Base-by-base conservation (phyloP, 2,888 invertebrate genomes). In the Subacronicta megacephala region DNA sequence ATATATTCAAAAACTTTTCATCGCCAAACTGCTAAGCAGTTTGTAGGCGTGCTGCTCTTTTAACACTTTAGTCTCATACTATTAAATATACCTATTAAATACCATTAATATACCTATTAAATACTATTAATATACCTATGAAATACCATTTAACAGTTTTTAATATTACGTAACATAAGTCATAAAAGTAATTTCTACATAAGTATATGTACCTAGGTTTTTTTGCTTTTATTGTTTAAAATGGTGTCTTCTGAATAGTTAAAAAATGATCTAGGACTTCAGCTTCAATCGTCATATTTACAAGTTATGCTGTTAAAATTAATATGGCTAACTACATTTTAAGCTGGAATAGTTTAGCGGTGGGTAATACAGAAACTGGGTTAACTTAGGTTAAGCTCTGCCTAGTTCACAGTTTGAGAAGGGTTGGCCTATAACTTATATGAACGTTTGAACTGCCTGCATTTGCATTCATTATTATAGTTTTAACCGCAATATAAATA, bases 351-450 rank as follows among this genome's bases (percentile, higher is more conserved):
- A 76, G 80, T 80, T 78, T 69, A 69, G 70, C 59, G 62, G 56
- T 56, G 72, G 68, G 75, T 72, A 74, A 75, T 61, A 65, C 53
- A 56, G 59, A 68, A 83, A 81, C 77, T 81, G 75, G 82, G 81
- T 82, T 81, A n/a, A n/a, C n/a, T n/a, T n/a, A 80, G 72, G 73
- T 69, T 78, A 75, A 81, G 78, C 81, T 72, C 67, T 77, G 61
- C 62, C 72, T 72, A 73, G 76, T 72, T 58, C 62, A 68, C 58
- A 81, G 81, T 81, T 83, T 83, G 83, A 85, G 78, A 81, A 83
- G 84, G 86, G 85, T 87, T 74, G 77, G 73, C 71, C 79, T 73
- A 67, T 72, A 81, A 87, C 73, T 85, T 85, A 79, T 85, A 82
- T 86, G 81, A 85, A 80, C 77, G 75, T 61, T 58, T 72, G 72